Base-by-base conservation (phyloP, 2,888 invertebrate genomes). In the Cryptophagus acutangulus region DNA sequence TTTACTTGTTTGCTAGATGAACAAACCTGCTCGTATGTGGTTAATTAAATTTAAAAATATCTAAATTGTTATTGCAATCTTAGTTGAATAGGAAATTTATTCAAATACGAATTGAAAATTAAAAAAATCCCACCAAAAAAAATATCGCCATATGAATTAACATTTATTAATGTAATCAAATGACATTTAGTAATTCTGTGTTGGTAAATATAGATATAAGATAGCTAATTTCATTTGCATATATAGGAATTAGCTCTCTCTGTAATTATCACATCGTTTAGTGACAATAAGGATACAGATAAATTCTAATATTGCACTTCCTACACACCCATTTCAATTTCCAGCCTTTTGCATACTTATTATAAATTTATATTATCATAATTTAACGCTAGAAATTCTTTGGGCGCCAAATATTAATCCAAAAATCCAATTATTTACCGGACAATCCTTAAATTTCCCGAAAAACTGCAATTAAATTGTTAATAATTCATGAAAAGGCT, bases 1-100 rank as follows among this genome's bases (percentile, higher is more conserved):
- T 26, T 4, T 26, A 26, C 26, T 26, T 4, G 26, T 26, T 26
- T 26, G n/a, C n/a, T n/a, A n/a, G n/a, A n/a, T n/a, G n/a, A n/a
- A n/a, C n/a, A n/a, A n/a, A n/a, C n/a, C n/a, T n/a, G n/a, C n/a
- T n/a, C n/a, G n/a, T n/a, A n/a, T n/a, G n/a, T 13, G n/a, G 4
- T n/a, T 26, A 26, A 26, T 26, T 26, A 26, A 26, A 26, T 12
- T 4, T 26, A 26, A 26, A 26, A 26, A 26, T n/a, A n/a, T n/a
- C n/a, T n/a, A 26, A 3, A 26, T 26, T 26, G n/a, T 26, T 26
- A 8, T 26, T 26, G 5, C 26, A n/a, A n/a, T n/a, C n/a, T 26
- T 13, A n/a, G n/a, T 26, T 26, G 12, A 26, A 26, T 26, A 6
- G 26, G 12, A 26, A 26, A 26, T 26, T 26, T 26, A 26, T 26